Evolutionary conservation across 1,140 invertebrate genomes (phyloP), one percentile per base, ranked within the genome.

Genomic region (Caenorhabditis latens): DNA sequence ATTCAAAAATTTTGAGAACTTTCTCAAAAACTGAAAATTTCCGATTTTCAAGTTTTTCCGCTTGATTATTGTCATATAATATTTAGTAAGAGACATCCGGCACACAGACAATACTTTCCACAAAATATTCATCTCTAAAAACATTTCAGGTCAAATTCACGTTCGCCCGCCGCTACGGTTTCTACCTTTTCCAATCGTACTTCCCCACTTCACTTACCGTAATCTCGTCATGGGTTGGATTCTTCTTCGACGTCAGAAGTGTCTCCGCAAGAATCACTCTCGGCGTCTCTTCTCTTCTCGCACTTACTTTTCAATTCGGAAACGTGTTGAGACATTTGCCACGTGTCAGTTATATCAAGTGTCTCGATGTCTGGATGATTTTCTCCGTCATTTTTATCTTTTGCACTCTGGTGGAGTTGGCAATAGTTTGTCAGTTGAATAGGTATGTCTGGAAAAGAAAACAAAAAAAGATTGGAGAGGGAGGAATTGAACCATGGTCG

Each of bases 351-450:
- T 92, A 92, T 84, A 92, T 92, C 75, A 92, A 92, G 84, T 92
- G 91, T 71, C 85, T 91, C n/a, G 91, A 92, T 65, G 90, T 92
- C 13, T 92, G 91, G 91, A 92, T 92, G 91, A 92, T 92, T 19
- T 91, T 90, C 82, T 88, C 85, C 43, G 90, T 92, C 32, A 91
- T 90, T 83, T 90, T 91, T 57, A 92, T 92, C 42, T 91, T 92
- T 83, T 90, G 90, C 55, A 92, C 91, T 50, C 84, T 92, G 13
- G 91, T 92, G 32, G 91, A 92, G 63, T 63, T 92, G 86, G 92
- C 92, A 14, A 91, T 92, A 58, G 91, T 92, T 19, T 92, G 92
- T 57, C 91, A 91, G 87, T 87, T 91, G 83, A 91, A 89, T 67
- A 71, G 86, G 85, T 88, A 8, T 14, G 67, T 16, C 90, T 24